A percentile compares a stretch with the other conserved stretches of the same genome.
Evolutionary conservation across 2,113 vertebrate genomes (phyloP).

Genomic region (Cercopithecus mona): DNA sequence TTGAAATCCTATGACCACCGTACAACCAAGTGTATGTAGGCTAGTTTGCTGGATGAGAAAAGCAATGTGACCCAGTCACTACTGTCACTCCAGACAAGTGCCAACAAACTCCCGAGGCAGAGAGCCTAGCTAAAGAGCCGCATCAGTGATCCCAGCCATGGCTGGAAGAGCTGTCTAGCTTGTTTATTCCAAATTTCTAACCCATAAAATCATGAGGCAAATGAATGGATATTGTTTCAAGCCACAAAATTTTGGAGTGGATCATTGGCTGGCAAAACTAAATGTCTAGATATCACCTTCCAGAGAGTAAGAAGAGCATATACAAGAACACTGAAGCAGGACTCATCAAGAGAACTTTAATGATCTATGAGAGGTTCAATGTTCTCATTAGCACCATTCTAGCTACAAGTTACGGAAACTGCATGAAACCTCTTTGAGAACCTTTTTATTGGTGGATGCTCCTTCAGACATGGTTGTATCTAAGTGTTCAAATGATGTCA

Average conservation of each 20-base stretch:
- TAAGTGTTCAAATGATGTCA: neutral
- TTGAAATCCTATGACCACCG: neutral
- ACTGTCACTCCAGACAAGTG: neutral
- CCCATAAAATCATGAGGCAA: neutral
- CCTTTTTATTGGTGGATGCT: neutral
- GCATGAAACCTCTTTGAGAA: neutral
- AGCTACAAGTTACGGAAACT: neutral
- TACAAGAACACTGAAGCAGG: neutral
- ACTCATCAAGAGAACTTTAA: neutral
- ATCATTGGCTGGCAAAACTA: rapidly evolving
- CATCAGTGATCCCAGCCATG: neutral
- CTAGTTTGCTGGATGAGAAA: neutral
- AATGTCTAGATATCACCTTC: neutral
- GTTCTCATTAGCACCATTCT: neutral
- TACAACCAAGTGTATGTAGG: neutral
- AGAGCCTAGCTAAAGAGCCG: neutral
- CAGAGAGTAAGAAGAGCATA: neutral
- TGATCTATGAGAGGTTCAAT: neutral
- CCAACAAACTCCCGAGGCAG: neutral
- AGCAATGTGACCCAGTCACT: neutral
- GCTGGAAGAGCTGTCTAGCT: neutral
- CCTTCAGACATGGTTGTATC: neutral
- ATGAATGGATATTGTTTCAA: neutral
- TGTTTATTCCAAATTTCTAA: neutral
- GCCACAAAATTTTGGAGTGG: neutral